Evolutionary conservation across 2,797 vertebrate species (phyloP), one percentile per base, ranked within the genome.

Genomic region (Peromyscus melanophrys): DNA sequence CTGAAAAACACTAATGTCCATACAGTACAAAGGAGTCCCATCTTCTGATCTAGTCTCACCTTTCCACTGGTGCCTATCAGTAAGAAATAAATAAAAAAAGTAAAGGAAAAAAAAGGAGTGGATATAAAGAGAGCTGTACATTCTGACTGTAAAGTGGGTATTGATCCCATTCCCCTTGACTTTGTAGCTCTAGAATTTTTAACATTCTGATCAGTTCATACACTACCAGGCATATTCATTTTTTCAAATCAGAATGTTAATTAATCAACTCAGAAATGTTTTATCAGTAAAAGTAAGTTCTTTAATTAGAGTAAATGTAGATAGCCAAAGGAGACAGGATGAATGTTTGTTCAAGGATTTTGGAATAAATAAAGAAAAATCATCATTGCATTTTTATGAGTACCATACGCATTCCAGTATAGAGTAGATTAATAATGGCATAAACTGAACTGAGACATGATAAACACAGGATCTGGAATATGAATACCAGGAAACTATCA

Each of bases 221-320:
- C 0, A 16, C 10, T 84, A 25, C 12, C 84, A 46, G 4, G 31
- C 17, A 67, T 14, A 9, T 23, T 46, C 57, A 21, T 6, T 3
- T 92, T 90, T 65, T 86, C 61, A 92, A 69, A 80, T 34, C 10
- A 85, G 23, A 81, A 89, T 92, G 21, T 27, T 46, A 67, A 89
- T 81, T 87, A 87, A 69, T 61, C 6, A 69, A 34, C 1, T 9
- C 3, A 84, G 75, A 84, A 59, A 11, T 43, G 4, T 89, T 95
- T 94, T 46, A 52, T 83, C 21, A 16, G 2, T 55, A 84, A 84
- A 91, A 69, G 59, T n/a, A 86, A 86, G 4, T 25, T 57, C 3
- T 90, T 82, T 61, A 17, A 25, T 94, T 89, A 78, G 29, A 75
- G 59, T 43, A 89, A 82, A 67, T 77, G 63, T n/a, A 49, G 43